Evolutionary conservation across 2,888 invertebrate species (phyloP), one percentile per base, ranked within the genome.

Genomic region (Metellina segmentata): DNA sequence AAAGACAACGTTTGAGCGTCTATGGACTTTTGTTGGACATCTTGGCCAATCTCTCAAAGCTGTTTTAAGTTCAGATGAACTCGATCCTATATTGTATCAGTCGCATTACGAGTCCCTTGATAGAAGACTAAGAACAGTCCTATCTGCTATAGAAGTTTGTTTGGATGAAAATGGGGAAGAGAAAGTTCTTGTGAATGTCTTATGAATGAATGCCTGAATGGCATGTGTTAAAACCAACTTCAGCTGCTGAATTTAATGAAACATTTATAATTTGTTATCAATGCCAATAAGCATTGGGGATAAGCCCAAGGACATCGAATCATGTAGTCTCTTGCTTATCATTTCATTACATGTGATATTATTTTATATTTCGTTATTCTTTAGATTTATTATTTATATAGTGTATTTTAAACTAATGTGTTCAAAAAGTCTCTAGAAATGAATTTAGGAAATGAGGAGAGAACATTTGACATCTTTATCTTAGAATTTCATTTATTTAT

Each of bases 21-120:
- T 98, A 75, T 96, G 96, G 94, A 95, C 96, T 70, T 95, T 98
- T 74, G 97, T 97, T 5, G 97, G 97, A 19, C 96, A 96, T 85
- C 95, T 98, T 75, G 96, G 97, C 71, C 96, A 96, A 92, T 96
- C 96, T 61, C 95, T 98, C 85, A 94, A 94, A 78, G 94, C 94
- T 91, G 93, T 96, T 70, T 93, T 95, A n/a, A 93, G 94, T 34
- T 94, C 95, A 95, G 96, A 95, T 95, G 95, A 87, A 94, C 95
- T 94, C 95, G 96, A 94, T 93, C 96, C 96, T 9, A 94, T 98
- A 7, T 96, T 98, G 16, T 97, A 97, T 4, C 96, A 96, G 85
- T 96, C 96, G 75, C 98, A 98, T 95, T 96, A 97, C 90, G 96
- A 96, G 94, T 97, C 97, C 11, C 95, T 98, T 75, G 97, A 98